Conservation (phyloP, 2,113 vertebrate species). For the Ochotona princeps region DNA sequence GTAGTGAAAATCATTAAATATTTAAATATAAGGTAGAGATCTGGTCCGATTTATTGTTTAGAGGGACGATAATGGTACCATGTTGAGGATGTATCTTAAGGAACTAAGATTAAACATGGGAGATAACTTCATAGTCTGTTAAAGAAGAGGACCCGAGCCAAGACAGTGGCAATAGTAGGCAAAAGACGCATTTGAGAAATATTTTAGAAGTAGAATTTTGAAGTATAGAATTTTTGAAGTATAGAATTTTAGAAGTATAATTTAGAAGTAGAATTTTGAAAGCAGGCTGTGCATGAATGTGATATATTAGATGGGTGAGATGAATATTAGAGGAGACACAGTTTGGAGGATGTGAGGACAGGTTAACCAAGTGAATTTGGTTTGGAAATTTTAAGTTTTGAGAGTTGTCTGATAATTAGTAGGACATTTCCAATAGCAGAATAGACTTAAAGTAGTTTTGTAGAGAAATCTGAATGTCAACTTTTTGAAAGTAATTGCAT, state of each 20-base stretch:
- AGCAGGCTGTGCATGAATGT: neutral
- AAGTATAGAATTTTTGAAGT: no score
- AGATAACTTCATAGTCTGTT: neutral
- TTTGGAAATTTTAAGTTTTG: neutral
- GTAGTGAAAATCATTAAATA: neutral
- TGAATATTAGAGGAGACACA: neutral
- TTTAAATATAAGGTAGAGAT: neutral
- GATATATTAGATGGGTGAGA: neutral
- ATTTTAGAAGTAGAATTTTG: slow-evolving; percentile 25
- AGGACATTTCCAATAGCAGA: neutral
- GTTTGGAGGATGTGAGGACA: neutral
- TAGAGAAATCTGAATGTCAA: neutral
- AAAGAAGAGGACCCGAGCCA: neutral
- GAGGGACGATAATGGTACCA: neutral
- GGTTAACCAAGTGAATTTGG: neutral
- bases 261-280: slow-evolving; percentile 28
- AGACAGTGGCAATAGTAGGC: neutral
- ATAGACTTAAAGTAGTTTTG: neutral
- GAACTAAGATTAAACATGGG: neutral
- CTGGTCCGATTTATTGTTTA: neutral
- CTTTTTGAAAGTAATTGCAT: neutral
- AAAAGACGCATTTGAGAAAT: neutral
- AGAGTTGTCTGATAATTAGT: neutral
- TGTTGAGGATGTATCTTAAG: neutral
- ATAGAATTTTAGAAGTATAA: slow-evolving; percentile 2